phyloP scores from a whole-genome alignment of 2,888 invertebrate species.

The Hemithea aestivaria region DNA sequence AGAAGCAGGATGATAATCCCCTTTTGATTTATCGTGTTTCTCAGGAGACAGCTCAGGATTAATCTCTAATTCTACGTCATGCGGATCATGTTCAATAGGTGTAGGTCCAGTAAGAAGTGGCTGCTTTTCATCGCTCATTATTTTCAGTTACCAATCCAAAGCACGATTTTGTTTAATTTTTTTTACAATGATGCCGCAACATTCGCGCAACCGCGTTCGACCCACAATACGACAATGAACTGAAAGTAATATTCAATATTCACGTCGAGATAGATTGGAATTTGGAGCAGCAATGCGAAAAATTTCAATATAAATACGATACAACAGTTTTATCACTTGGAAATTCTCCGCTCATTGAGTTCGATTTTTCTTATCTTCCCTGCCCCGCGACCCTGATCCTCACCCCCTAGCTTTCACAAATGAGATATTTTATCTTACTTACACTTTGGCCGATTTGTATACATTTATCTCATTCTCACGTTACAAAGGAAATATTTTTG shows the following conservation, averaged over 20 bases:
- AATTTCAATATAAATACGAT: constrained; percentile 14
- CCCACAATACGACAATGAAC: constrained; percentile 6
- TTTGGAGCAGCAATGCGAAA: constrained; percentile 24
- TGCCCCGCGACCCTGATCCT: background rate
- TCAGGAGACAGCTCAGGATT: constrained; percentile 47
- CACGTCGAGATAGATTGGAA: constrained; percentile 22
- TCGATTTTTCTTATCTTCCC: constrained; percentile 12
- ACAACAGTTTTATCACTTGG: constrained; percentile 14
- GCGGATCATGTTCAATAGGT: constrained; percentile 56
- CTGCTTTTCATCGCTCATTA: constrained; percentile 84
- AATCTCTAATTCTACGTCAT: constrained; percentile 52
- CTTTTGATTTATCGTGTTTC: constrained; percentile 49
- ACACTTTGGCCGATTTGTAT: background rate
- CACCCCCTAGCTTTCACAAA: background rate
- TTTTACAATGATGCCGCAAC: constrained; percentile 23
- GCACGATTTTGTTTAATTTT: constrained; percentile 4
- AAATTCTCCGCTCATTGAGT: constrained; percentile 17
- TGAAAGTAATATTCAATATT: constrained; percentile 11
- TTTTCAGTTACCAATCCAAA: constrained; percentile 24
- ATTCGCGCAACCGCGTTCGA: constrained; percentile 19
- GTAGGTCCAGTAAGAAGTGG: constrained; percentile 79
- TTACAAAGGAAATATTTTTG: background rate
- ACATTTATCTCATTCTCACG: background rate
- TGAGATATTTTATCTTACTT: background rate
- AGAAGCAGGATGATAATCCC: constrained; percentile 78